Conservation (phyloP, 53 echinoderm and acorn worm species). For the Crossaster papposus region DNA sequence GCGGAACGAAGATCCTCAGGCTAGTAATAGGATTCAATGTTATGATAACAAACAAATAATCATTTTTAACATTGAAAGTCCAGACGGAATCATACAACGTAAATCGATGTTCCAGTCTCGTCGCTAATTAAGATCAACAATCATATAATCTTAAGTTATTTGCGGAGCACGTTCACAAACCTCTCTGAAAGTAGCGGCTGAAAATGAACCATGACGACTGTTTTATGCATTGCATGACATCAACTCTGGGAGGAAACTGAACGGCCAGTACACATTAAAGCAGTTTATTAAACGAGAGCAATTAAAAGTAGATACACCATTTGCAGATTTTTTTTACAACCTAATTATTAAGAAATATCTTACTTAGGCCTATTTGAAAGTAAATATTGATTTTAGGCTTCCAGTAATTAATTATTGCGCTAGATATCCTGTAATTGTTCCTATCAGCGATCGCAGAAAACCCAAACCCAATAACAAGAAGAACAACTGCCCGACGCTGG, state of each 20-base stretch:
- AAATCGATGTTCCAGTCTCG: neutral
- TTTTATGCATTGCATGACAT: neutral
- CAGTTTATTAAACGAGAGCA: neutral
- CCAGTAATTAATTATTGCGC: too few relatives aligned
- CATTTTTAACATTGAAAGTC: neutral
- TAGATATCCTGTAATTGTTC: too few relatives aligned
- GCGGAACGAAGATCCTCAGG: neutral
- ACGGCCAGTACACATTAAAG: neutral
- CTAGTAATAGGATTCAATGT: neutral
- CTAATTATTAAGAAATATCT: too few relatives aligned
- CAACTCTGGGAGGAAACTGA: neutral
- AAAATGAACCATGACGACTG: neutral
- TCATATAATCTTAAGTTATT: neutral
- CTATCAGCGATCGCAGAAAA: too few relatives aligned
- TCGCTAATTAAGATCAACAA: slow-evolving; percentile 14
- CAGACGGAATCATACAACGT: neutral
- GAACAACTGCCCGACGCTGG: too few relatives aligned
- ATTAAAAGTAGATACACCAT: too few relatives aligned
- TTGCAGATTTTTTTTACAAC: too few relatives aligned
- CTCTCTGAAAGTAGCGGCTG: neutral
- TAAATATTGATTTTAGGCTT: too few relatives aligned
- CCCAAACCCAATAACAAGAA: too few relatives aligned
- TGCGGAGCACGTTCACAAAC: neutral
- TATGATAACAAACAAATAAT: neutral
- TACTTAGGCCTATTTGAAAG: too few relatives aligned